Evolutionary conservation across 1,140 invertebrate species (phyloP), one percentile per base, ranked within the genome.

Genomic region (Ephestia elutella): DNA sequence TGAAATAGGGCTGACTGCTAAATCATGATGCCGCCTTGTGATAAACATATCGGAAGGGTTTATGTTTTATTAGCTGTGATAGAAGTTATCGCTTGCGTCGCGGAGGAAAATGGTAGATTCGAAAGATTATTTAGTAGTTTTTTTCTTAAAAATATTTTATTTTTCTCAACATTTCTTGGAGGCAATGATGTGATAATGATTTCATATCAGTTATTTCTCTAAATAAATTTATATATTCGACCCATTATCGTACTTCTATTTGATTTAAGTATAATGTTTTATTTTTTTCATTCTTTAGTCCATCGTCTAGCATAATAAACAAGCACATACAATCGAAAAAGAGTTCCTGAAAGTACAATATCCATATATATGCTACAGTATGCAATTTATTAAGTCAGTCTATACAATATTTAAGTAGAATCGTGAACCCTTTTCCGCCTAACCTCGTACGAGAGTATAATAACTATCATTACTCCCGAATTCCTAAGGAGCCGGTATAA

Each of bases 11-110:
- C 73, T 79, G 73, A 76, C 75, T 58, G 70, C 71, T 84, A 82
- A 85, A 79, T 84, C 81, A 82, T 77, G 68, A 65, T n/a, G 50
- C 38, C 10, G 54, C 60, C 62, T 68, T 71, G 78, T 73, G 78
- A 83, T 83, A 83, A 86, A 86, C 79, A 78, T 73, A 73, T 72
- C 70, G 69, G 75, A 75, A 72, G 75, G 73, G 70, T 72, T 73
- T 73, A 71, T 64, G 63, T 78, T 81, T 81, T 81, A 83, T 78
- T 74, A 72, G 63, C 68, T 75, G 66, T 68, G 70, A 78, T 44
- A 44, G 38, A 44, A 44, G 38, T 44, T 44, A 44, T 44, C 38
- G 38, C 38, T 44, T 32, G 3, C 32, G 32, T 35, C 13, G 8
- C 32, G 32, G 9, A 44, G 38, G 38, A 17, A 44, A 44, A n/a